Conservation (phyloP, 2,888 invertebrate genomes). For the Cephus runcator region DNA sequence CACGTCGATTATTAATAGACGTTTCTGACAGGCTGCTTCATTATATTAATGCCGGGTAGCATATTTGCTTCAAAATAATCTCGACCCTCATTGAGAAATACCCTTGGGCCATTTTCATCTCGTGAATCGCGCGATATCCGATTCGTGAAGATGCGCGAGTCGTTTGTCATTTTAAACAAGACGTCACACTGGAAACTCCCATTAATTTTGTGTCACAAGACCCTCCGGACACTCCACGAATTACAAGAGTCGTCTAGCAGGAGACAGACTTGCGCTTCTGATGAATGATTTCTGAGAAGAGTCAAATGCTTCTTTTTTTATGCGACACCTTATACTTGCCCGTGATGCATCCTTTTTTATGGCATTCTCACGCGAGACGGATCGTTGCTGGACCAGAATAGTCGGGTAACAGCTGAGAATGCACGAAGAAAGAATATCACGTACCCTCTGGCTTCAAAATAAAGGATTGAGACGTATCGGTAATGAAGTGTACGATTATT, state of each 20-base stretch:
- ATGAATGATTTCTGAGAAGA: conserved; percentile 55
- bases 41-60: not conserved
- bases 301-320: conserved; percentile 10
- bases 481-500: not conserved
- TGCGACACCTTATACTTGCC: conserved; percentile 26
- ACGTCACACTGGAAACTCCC: conserved; percentile 38
- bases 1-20: not conserved
- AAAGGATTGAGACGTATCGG: not conserved
- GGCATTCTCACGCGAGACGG: conserved; percentile 12
- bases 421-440: conserved; percentile 15
- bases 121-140: conserved; percentile 28
- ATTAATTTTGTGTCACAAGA: conserved; percentile 52
- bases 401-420: conserved; percentile 13
- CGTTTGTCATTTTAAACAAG: conserved; percentile 58
- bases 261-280: conserved; percentile 47
- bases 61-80: not conserved
- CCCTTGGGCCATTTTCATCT: not conserved
- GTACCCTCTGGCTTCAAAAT: not conserved
- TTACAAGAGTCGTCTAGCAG: conserved; percentile 45
- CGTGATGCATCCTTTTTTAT: conserved; percentile 16
- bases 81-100: not conserved
- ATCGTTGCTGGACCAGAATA: not conserved
- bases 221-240: conserved; percentile 30
- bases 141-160: conserved; percentile 27
- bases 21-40: not conserved